These are phyloP conservation scores for Fragum whitleyi DNA, from an alignment of 2,888 invertebrate genomes.

Conservation along the genomic window DNA sequence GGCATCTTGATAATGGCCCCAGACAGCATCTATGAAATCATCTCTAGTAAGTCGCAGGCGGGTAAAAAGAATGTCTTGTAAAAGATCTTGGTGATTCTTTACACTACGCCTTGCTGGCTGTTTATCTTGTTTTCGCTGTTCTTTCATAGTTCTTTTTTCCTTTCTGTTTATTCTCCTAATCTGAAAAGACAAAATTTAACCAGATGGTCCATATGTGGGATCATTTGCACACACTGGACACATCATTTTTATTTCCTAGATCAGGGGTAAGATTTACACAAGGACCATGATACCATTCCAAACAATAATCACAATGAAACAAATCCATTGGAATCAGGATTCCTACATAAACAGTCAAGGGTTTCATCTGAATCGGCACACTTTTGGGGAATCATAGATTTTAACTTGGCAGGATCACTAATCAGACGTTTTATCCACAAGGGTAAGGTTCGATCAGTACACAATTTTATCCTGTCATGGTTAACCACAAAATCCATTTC, in stretches of 20 bases:
- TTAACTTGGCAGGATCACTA: neutral
- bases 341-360: neutral
- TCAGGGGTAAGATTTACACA: slow-evolving; percentile 14
- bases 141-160: neutral
- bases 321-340: neutral
- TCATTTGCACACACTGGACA: slow-evolving; percentile 5
- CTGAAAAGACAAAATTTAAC: slow-evolving; percentile 6
- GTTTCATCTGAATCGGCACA: neutral
- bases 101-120: neutral
- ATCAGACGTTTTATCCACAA: slow-evolving; percentile 25
- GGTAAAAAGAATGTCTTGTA: neutral
- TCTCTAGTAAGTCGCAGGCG: neutral
- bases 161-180: neutral
- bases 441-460: slow-evolving; percentile 36
- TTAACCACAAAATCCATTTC: slow-evolving; percentile 37
- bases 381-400: slow-evolving; percentile 9
- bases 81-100: neutral
- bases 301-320: slow-evolving; percentile 15
- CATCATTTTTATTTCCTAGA: neutral
- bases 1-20: slow-evolving; percentile 7
- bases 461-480: slow-evolving; percentile 51
- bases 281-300: slow-evolving; percentile 18
- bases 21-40: neutral
- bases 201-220: neutral
- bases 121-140: neutral